Conservation (phyloP, 37 sponge, comb jelly and placozoan genomes). For the Tethya wilhelma region DNA sequence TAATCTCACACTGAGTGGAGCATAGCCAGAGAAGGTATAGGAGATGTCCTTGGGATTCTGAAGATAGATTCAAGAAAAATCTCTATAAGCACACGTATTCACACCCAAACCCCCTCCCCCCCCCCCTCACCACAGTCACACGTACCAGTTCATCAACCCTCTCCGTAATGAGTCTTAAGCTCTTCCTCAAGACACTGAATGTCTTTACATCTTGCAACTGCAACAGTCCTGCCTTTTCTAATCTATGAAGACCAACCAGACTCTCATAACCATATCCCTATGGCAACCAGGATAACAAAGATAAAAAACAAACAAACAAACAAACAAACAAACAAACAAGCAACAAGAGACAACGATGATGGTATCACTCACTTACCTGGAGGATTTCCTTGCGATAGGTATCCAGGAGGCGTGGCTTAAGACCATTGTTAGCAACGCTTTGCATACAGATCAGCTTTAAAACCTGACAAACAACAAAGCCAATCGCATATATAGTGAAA, state of each 20-base stretch:
- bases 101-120: too few species aligned
- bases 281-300: neutral
- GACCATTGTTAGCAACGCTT: slow-evolving; percentile 87
- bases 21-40: slow-evolving; percentile 96
- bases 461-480: slow-evolving; percentile 35
- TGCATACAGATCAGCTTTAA: slow-evolving; percentile 93
- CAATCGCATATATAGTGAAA: neutral
- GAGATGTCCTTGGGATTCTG: slow-evolving; percentile 70
- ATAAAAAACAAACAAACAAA: too few species aligned
- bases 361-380: slow-evolving; percentile 78
- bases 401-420: slow-evolving; percentile 88
- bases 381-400: slow-evolving; percentile 88
- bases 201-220: slow-evolving; percentile 71
- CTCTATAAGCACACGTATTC: neutral
- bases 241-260: slow-evolving; percentile 66
- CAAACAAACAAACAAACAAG: too few species aligned
- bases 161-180: slow-evolving; percentile 59
- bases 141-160: slow-evolving; percentile 72
- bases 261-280: slow-evolving; percentile 90
- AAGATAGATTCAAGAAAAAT: neutral
- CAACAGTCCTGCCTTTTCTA: slow-evolving; percentile 90
- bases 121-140: too few species aligned
- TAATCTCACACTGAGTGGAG: slow-evolving; percentile 92
- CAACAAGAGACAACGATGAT: neutral
- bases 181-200: slow-evolving; percentile 62